Evolutionary conservation across 37 sponge, comb jelly and placozoan genomes (phyloP).

Genomic region (Theonella swinhoei): DNA sequence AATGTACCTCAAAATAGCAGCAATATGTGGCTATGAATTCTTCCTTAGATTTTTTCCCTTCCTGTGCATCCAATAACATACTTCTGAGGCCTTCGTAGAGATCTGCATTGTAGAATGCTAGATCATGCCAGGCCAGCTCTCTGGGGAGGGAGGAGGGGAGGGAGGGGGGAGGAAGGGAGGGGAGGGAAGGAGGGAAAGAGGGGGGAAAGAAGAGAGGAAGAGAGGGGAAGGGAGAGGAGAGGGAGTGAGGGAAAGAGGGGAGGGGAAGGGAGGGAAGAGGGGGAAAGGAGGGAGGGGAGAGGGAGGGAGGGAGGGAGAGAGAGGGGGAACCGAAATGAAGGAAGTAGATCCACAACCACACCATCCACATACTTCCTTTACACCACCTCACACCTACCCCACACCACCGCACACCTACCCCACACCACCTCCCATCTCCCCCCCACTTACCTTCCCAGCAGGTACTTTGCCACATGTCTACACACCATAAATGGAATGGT

Average conservation of each 20-base stretch:
- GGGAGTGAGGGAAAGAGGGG: background rate
- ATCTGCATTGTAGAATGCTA: slow-evolving; percentile 95
- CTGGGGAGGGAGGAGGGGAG: slow-evolving; percentile 18
- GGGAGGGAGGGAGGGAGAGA: slow-evolving; percentile 9
- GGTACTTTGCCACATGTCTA: slow-evolving; percentile 89
- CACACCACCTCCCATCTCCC: background rate
- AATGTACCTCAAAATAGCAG: slow-evolving; percentile 84
- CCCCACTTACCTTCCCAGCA: slow-evolving; percentile 72
- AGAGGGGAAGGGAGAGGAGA: background rate
- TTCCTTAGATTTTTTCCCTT: slow-evolving; percentile 53
- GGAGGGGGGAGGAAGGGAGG: slow-evolving; percentile 6
- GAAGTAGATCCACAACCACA: slow-evolving; percentile 2
- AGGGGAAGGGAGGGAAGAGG: background rate
- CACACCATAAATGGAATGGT: slow-evolving; percentile 86
- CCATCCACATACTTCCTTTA: too few species aligned
- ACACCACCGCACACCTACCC: too few species aligned
- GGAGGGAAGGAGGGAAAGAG: background rate
- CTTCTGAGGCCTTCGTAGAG: slow-evolving; percentile 88
- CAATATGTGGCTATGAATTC: slow-evolving; percentile 78
- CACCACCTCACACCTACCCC: too few species aligned
- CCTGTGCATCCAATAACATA: slow-evolving; percentile 78
- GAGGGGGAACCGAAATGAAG: slow-evolving; percentile 5
- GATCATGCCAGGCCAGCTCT: slow-evolving; percentile 92
- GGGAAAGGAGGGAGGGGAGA: background rate
- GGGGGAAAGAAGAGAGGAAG: background rate